Evolutionary conservation across 2,888 invertebrate species (phyloP).

Genomic region (Tenthredo scrophulariae): DNA sequence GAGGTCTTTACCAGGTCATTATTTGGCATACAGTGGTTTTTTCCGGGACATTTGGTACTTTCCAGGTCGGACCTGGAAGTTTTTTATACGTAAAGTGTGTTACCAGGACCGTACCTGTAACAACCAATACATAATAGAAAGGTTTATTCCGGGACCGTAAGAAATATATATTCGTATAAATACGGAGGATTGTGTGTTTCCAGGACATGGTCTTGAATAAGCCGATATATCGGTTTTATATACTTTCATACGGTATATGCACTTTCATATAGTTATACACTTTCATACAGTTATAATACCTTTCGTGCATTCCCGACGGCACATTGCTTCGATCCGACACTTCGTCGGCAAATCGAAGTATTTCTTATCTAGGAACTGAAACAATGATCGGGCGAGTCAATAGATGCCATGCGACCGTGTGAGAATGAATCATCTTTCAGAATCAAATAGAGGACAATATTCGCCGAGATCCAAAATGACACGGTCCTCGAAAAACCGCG

Average conservation of each 20-base stretch:
- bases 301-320: neutral
- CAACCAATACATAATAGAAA: neutral
- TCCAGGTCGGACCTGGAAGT: constrained; percentile 31
- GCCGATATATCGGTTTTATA: neutral
- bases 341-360: too few species aligned
- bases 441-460: too few species aligned
- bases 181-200: neutral
- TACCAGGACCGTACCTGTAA: constrained; percentile 17
- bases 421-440: too few species aligned
- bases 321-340: too few species aligned
- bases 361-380: too few species aligned
- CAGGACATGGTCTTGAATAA: constrained; percentile 12
- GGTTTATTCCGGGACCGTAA: neutral
- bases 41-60: neutral
- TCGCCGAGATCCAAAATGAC: too few species aligned
- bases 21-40: neutral
- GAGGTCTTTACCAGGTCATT: neutral
- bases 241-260: neutral
- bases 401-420: too few species aligned
- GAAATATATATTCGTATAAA: constrained; percentile 7
- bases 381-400: too few species aligned
- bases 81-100: constrained; percentile 7
- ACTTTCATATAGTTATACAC: constrained; percentile 29
- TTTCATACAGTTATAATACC: constrained; percentile 24
- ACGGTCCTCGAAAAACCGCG: too few species aligned